These are phyloP conservation scores for Cebidichthys violaceus DNA, from an alignment of 2,113 vertebrate species.

Conservation along the genomic window DNA sequence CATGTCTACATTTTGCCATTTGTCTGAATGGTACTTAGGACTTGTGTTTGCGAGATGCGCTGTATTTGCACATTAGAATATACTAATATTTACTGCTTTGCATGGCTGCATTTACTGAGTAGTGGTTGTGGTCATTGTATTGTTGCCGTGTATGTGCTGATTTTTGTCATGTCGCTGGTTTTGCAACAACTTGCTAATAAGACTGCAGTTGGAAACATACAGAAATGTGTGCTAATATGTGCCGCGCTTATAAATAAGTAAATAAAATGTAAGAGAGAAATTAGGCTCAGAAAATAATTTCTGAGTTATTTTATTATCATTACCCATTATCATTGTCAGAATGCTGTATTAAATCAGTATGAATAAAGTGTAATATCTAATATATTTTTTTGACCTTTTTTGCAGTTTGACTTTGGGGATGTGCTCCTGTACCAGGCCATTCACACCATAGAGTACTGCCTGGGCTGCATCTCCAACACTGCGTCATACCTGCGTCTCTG, in stretches of 20 bases:
- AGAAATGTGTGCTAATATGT: background rate
- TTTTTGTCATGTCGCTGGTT: background rate
- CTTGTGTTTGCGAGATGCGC: background rate
- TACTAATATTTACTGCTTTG: background rate
- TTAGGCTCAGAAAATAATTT: background rate
- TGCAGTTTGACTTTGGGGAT: constrained; percentile 92
- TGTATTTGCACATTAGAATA: background rate
- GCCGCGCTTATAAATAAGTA: background rate
- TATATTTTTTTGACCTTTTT: constrained; percentile 42
- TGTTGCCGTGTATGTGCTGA: background rate
- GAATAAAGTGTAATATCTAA: background rate
- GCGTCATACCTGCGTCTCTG: constrained; percentile 97
- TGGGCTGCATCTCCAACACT: constrained; percentile 97
- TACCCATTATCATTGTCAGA: no score
- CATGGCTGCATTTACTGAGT: background rate
- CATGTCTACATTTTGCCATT: background rate
- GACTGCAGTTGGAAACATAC: background rate
- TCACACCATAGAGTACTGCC: constrained; percentile 97
- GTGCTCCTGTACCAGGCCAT: constrained; percentile 92
- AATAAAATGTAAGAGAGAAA: background rate
- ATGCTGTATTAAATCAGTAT: background rate
- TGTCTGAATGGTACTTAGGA: background rate
- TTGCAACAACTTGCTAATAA: background rate
- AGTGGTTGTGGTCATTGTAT: background rate
- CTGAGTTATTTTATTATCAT: background rate